Percentiles rank a stretch among this genome's conserved stretches.
phyloP scores from a whole-genome alignment of 2,113 vertebrate genomes.

The Corythoichthys intestinalis region DNA sequence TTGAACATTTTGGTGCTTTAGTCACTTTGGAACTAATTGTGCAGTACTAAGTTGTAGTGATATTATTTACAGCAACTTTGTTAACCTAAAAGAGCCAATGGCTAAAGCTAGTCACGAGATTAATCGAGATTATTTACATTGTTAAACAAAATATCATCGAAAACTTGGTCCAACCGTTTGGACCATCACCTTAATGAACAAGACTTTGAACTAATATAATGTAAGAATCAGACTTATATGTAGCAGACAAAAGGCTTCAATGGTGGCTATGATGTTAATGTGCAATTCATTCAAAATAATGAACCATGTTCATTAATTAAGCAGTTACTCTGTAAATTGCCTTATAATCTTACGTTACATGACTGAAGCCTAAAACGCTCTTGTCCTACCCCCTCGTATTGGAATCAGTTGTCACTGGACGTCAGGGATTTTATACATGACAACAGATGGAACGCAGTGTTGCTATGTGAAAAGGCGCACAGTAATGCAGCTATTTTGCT shows the following conservation, averaged over 20 bases:
- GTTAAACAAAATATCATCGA: no score
- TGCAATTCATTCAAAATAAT: no score
- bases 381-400: background rate
- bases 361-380: background rate
- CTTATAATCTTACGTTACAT: no score
- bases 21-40: background rate
- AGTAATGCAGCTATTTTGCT: background rate
- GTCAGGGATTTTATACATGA: background rate
- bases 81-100: slow-evolving; percentile 32
- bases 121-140: no score
- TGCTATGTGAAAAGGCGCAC: background rate
- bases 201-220: no score
- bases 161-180: no score
- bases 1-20: background rate
- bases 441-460: background rate
- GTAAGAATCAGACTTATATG: no score
- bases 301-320: no score
- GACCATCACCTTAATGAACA: no score
- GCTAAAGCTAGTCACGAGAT: slow-evolving; percentile 12
- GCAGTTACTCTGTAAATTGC: no score
- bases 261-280: no score
- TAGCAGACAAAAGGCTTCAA: no score
- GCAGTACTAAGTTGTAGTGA: background rate
- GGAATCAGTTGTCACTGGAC: background rate
- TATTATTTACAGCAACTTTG: background rate